Base-by-base conservation (phyloP, 2,113 vertebrate genomes). In the Taurulus bubalis region DNA sequence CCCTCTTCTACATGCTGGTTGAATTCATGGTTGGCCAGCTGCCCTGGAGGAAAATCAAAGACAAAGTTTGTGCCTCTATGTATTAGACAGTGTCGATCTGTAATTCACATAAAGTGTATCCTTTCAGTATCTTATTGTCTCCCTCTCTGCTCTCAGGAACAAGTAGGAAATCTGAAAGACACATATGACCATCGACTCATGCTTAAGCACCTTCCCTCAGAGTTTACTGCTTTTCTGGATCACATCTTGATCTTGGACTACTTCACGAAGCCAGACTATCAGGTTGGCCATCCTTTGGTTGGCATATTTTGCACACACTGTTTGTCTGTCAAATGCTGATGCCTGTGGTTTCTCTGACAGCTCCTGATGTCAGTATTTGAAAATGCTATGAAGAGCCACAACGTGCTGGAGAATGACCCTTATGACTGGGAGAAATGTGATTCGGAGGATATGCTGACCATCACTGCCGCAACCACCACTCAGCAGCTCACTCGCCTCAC, bases 41-140 rank as follows among this genome's bases (percentile, higher is more conserved):
- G 66, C 98, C 98, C 73, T 99, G 98, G 98, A 97, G 98, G 89
- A 99, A 99, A 95, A 98, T 99, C 92, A 99, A 99, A 92, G 98
- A 99, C 87, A 99, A 99, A 95, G 98, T 99, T 95, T 87, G 90
- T 59, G 9, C 12, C 30, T 77, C 20, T 10, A 1, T 56, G 2
- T 24, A 0, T 53, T 30, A 32, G 51, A 65, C 12, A 6, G 0
- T 36, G 1, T 20, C 7, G 1, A 40, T 11, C 30, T 30, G 16
- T 26, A 28, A 63, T 10, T 47, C 12, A 30, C 36, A 22, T 9
- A 45, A 3, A 15, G 7, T 77, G 8, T 22, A 15, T 70, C 14
- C 8, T 11, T 30, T 65, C 1, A 24, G n/a, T 26, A 15, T 18
- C 34, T 18, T 0, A 42, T 47, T 69, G 65, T 26, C 1, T 7